Conservation (phyloP, 2,797 vertebrate genomes). For the Tenualosa ilisha region DNA sequence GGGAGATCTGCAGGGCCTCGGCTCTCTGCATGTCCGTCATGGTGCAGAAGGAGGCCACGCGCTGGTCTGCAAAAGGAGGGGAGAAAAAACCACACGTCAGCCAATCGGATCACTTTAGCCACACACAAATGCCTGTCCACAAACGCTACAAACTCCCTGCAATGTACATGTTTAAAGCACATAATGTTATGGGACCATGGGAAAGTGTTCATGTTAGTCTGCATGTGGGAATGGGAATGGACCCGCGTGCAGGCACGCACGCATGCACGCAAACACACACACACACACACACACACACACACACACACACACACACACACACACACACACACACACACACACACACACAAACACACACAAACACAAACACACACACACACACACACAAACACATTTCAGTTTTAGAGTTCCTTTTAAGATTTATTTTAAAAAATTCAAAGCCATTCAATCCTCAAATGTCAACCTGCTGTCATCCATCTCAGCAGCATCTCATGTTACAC, state of each 20-base stretch:
- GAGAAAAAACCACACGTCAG: neutral
- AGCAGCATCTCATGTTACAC: neutral
- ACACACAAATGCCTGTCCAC: neutral
- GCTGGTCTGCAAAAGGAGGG: conserved; percentile 81
- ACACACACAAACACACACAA: too few species aligned
- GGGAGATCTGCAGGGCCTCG: conserved; percentile 82
- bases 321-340: neutral
- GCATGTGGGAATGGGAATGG: too few species aligned
- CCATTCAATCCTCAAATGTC: neutral
- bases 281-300: neutral
- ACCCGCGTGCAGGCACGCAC: neutral
- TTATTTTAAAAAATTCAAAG: neutral
- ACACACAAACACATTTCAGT: neutral
- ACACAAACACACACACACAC: neutral
- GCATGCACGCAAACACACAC: neutral
- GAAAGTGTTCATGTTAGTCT: too few species aligned
- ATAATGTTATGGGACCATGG: too few species aligned
- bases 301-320: neutral
- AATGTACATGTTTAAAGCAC: too few species aligned
- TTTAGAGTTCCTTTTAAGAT: neutral
- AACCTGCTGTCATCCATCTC: neutral
- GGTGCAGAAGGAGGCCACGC: conserved; percentile 91
- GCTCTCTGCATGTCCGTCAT: conserved; percentile 88
- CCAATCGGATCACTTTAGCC: neutral
- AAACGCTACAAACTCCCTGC: neutral